phyloP scores from a whole-genome alignment of 2,113 vertebrate genomes.

The Lepus europaeus region DNA sequence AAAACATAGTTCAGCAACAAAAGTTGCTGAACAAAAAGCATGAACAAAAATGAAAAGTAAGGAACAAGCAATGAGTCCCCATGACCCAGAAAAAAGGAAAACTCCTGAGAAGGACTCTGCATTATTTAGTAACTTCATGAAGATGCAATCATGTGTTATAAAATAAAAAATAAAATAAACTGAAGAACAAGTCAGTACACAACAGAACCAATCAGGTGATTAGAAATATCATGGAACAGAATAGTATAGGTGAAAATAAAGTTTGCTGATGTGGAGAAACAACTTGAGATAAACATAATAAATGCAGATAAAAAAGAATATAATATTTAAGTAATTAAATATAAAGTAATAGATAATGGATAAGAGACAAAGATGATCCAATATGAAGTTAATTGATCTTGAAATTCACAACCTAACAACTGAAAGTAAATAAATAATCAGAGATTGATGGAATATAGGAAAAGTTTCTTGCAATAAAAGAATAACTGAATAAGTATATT shows the following conservation, averaged over 20 bases:
- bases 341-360: neutral
- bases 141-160: neutral
- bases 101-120: neutral
- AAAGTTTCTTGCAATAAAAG: neutral
- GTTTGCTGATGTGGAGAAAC: neutral
- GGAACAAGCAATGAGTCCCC: neutral
- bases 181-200: neutral
- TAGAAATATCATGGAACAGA: constrained; percentile 9
- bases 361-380: neutral
- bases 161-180: neutral
- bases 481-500: neutral
- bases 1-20: neutral
- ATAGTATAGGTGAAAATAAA: neutral
- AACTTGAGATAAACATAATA: neutral
- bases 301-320: neutral
- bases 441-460: constrained; percentile 7
- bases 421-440: neutral
- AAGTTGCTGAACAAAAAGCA: neutral
- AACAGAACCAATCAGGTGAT: neutral
- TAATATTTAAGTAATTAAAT: constrained; percentile 25
- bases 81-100: neutral
- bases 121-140: constrained; percentile 25
- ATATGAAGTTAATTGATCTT: neutral
- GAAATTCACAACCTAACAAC: neutral
- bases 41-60: neutral